Conservation (phyloP, 2,113 vertebrate genomes). For the Prietella phreatophila region DNA sequence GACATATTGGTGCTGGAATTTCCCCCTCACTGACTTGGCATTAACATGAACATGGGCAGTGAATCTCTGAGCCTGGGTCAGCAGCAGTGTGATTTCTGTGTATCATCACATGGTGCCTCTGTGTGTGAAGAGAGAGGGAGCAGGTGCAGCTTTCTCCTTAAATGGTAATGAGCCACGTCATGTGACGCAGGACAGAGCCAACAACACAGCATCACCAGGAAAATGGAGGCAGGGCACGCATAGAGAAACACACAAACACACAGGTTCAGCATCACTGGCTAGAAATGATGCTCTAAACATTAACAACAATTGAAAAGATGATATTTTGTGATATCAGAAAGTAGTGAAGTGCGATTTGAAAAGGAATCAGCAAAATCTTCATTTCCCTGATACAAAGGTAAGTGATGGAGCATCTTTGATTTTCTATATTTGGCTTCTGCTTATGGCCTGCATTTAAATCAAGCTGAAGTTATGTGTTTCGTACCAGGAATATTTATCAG, state of each 20-base stretch:
- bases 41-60: neutral
- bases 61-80: conserved; percentile 18
- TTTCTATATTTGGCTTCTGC: conserved; percentile 12
- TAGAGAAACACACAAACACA: conserved; percentile 47
- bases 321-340: neutral
- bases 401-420: conserved; percentile 30
- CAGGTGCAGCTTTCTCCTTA: conserved; percentile 68
- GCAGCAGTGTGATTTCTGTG: neutral
- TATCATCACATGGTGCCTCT: neutral
- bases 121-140: conserved; percentile 48
- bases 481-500: neutral
- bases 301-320: conserved; percentile 34
- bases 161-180: conserved; percentile 62
- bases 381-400: conserved; percentile 39
- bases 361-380: neutral
- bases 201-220: conserved; percentile 73
- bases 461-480: neutral
- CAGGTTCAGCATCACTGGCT: conserved; percentile 50
- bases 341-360: neutral
- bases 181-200: conserved; percentile 64
- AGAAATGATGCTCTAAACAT: conserved; percentile 49
- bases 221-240: conserved; percentile 72
- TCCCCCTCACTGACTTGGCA: neutral
- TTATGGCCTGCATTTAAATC: conserved; percentile 15
- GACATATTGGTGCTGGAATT: neutral